Percentiles rank a stretch among this genome's conserved stretches.
These are phyloP conservation scores for Lysandra coridon DNA, from an alignment of 2,888 invertebrate genomes.

Conservation along the genomic window DNA sequence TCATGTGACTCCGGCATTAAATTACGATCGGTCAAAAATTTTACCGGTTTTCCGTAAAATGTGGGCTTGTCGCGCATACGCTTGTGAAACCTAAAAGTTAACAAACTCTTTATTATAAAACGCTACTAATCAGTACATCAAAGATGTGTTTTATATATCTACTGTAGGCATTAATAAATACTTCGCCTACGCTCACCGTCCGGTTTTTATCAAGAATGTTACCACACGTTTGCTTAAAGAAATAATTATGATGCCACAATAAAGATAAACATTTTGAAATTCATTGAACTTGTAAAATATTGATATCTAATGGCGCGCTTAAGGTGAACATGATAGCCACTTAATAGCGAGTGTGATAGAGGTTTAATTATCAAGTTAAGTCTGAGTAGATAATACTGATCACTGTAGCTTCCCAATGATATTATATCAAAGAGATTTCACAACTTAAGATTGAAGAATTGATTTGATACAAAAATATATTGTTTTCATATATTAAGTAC, in stretches of 20 bases:
- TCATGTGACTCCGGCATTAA: too few species aligned
- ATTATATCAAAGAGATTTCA: not conserved
- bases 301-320: slow-evolving; percentile 16
- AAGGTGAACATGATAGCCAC: slow-evolving; percentile 3
- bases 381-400: not conserved
- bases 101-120: slow-evolving; percentile 19
- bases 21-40: not conserved
- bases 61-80: not conserved
- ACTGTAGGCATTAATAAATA: slow-evolving; percentile 24
- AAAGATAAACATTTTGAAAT: slow-evolving; percentile 24
- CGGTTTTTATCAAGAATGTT: slow-evolving; percentile 30
- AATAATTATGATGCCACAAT: slow-evolving; percentile 27
- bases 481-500: too few species aligned
- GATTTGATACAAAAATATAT: too few species aligned
- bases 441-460: not conserved
- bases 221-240: slow-evolving; percentile 16
- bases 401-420: not conserved
- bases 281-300: slow-evolving; percentile 24
- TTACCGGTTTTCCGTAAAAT: not conserved
- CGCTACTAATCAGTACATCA: not conserved
- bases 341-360: slow-evolving; percentile 13
- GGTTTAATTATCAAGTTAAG: not conserved
- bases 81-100: slow-evolving; percentile 2
- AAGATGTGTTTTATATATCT: slow-evolving; percentile 20
- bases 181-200: slow-evolving; percentile 11